Base-by-base conservation (phyloP, 1,140 invertebrate species). In the Coptotermes formosanus region DNA sequence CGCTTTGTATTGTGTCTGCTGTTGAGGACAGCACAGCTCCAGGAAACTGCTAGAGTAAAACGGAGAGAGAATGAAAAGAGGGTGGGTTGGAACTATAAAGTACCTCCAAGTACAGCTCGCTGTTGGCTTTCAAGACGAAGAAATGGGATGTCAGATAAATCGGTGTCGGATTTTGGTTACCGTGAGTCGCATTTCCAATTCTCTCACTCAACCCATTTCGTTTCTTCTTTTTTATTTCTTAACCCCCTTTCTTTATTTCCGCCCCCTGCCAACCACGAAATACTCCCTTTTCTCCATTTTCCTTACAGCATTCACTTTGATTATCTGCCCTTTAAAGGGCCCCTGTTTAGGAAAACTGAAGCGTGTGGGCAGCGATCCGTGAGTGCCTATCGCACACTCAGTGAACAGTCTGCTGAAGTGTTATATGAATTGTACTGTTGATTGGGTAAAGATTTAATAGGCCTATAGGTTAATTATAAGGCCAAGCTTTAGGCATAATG, bases 91-190 rank as follows among this genome's bases (percentile, higher is more conserved):
- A 30, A 75, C 64, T 75, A 75, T 75, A 75, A 75, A 75, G 64
- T 75, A 75, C 64, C 64, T 25, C 64, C 64, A 75, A 75, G 64
- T 75, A 75, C 64, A 75, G 64, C 64, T 30, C 64, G 64, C 64
- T 75, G n/a, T 75, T 75, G n/a, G 64, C 64, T 75, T 75, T 75
- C 64, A 75, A 75, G 64, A 75, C 64, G 64, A 75, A 75, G 64
- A 75, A 75, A 75, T 75, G 64, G 64, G 64, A 75, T 75, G 64
- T 75, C 64, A 75, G 64, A 75, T n/a, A 30, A 30, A 75, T 75
- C 64, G 64, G 25, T 75, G 64, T 75, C 64, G 64, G 64, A 75
- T 75, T 75, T 75, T 75, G n/a, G 59, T 9, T 75, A 75, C n/a
- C 64, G 64, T 75, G 64, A 75, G 25, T 30, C n/a, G 64, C 64